These are phyloP conservation scores for Corynorhinus townsendii DNA, from an alignment of 2,113 vertebrate genomes.

Conservation along the genomic window DNA sequence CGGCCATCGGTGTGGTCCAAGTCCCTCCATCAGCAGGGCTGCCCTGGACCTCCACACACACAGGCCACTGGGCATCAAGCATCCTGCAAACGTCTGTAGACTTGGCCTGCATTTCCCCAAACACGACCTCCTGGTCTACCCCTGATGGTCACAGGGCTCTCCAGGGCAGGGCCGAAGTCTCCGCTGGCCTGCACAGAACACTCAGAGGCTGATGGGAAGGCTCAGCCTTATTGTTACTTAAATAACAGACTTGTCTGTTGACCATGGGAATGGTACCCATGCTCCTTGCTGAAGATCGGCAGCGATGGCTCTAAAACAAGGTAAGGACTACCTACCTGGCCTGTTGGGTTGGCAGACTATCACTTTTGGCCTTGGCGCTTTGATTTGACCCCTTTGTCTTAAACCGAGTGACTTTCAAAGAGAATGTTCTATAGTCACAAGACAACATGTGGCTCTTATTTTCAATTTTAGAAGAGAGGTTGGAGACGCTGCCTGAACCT, in stretches of 20 bases:
- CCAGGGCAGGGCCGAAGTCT: neutral
- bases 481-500: fast-evolving
- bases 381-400: neutral
- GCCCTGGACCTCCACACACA: neutral
- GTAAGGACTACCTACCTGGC: neutral
- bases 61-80: neutral
- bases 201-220: neutral
- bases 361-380: neutral
- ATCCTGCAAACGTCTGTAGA: neutral
- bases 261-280: neutral
- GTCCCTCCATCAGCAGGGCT: neutral
- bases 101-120: neutral
- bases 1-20: fast-evolving
- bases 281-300: neutral
- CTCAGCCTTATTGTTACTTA: neutral
- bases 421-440: neutral
- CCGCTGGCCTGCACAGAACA: neutral
- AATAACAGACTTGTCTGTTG: neutral
- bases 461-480: neutral
- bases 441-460: neutral
- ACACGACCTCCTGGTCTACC: neutral
- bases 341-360: neutral
- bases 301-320: neutral
- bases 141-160: neutral
- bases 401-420: neutral